A percentile compares a stretch with the other conserved stretches of the same genome.
Conservation (phyloP, 2,888 invertebrate genomes). For the Cyclophora punctaria region DNA sequence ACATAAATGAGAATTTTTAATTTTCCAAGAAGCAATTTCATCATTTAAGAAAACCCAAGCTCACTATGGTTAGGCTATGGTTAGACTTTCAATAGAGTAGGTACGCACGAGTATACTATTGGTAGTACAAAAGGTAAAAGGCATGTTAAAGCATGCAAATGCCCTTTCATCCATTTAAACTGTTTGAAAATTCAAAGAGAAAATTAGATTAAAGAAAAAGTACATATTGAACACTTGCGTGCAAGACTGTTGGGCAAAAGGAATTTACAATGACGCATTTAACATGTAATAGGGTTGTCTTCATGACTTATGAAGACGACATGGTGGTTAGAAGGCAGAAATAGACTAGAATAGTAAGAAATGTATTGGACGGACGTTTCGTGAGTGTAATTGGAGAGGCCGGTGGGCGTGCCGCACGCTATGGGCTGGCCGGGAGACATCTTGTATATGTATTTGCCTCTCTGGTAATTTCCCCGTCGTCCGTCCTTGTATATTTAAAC, state of each 20-base stretch:
- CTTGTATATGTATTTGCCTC: constrained; percentile 64
- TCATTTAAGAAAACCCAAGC: no score
- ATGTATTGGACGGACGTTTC: constrained; percentile 51
- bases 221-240: constrained; percentile 34
- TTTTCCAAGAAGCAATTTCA: no score
- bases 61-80: no score
- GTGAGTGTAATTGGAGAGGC: constrained; percentile 58
- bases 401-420: constrained; percentile 54
- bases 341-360: constrained; percentile 50
- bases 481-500: constrained; percentile 70
- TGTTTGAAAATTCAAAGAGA: constrained; percentile 4
- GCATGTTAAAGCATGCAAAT: no score
- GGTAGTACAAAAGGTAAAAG: no score
- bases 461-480: constrained; percentile 63
- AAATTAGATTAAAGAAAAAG: constrained; percentile 13
- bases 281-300: constrained; percentile 45
- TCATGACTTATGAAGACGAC: constrained; percentile 61
- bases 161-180: no score
- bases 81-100: no score
- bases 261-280: constrained; percentile 57
- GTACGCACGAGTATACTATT: no score
- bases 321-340: constrained; percentile 46
- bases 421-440: constrained; percentile 47
- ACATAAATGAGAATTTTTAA: no score
- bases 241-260: constrained; percentile 34